phyloP scores from a whole-genome alignment of 2,888 invertebrate genomes.

The Flexamia atlantica region DNA sequence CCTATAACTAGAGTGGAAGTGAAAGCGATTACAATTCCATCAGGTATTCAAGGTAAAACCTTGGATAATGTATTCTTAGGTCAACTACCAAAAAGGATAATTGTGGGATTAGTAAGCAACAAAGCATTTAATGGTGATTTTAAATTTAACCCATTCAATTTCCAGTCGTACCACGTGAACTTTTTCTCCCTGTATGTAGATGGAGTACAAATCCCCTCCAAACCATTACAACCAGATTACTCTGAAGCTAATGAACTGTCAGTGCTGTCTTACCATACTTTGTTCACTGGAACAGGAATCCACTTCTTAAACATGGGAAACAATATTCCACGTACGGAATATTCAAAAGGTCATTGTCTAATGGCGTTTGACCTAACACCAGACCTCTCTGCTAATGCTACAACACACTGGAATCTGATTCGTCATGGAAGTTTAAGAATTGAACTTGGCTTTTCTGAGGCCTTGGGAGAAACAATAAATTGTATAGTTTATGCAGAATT shows the following conservation, averaged over 20 bases:
- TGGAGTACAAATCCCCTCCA: constrained; percentile 66
- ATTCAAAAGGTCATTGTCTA: constrained; percentile 68
- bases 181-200: constrained; percentile 68
- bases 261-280: constrained; percentile 69
- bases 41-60: constrained; percentile 58
- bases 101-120: constrained; percentile 69
- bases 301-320: constrained; percentile 55
- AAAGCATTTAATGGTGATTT: constrained; percentile 52
- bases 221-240: constrained; percentile 62
- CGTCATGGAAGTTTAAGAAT: neutral
- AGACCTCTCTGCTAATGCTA: constrained; percentile 67
- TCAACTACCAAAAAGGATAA: constrained; percentile 71
- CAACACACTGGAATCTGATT: constrained; percentile 67
- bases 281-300: constrained; percentile 65
- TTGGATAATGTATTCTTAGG: constrained; percentile 71
- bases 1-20: constrained; percentile 68
- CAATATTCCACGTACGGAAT: constrained; percentile 61
- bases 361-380: constrained; percentile 71
- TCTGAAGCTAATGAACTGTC: constrained; percentile 60
- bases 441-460: constrained; percentile 26
- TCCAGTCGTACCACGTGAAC: constrained; percentile 66
- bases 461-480: constrained; percentile 67
- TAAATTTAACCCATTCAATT: constrained; percentile 51
- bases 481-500: constrained; percentile 71
- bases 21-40: constrained; percentile 68